Conservation (phyloP, 2,888 invertebrate genomes). For the Idaea biselata region DNA sequence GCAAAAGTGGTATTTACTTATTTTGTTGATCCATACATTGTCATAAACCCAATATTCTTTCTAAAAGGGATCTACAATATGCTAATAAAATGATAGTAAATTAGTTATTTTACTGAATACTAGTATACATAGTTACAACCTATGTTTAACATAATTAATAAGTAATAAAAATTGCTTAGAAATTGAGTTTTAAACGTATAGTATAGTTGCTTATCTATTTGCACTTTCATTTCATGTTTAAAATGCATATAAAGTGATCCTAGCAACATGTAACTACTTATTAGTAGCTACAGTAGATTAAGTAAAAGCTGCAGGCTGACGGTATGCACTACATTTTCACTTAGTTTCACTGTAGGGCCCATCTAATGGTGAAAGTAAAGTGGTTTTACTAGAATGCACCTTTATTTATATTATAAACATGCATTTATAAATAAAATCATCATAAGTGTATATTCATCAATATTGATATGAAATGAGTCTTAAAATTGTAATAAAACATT, state of each 20-base stretch:
- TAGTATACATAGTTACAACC: too few relatives aligned
- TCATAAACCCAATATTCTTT: too few relatives aligned
- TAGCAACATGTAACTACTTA: background rate
- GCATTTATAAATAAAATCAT: background rate
- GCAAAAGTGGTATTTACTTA: too few relatives aligned
- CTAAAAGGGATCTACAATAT: too few relatives aligned
- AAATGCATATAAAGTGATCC: constrained; percentile 10
- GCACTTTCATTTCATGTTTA: background rate
- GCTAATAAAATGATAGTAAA: too few relatives aligned
- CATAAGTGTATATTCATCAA: background rate
- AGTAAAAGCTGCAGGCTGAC: constrained; percentile 20
- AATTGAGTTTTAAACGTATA: background rate
- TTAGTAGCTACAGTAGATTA: constrained; percentile 1
- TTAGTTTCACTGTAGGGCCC: constrained; percentile 29
- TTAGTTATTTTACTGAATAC: too few relatives aligned
- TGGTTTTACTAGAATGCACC: constrained; percentile 24
- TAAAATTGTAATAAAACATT: background rate
- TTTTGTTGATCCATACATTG: too few relatives aligned
- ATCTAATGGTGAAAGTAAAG: constrained; percentile 25
- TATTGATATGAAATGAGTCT: background rate
- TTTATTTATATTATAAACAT: constrained; percentile 11
- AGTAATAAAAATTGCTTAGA: too few relatives aligned
- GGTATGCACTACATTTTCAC: constrained; percentile 22
- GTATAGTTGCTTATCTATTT: background rate
- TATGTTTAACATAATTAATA: too few relatives aligned